These are phyloP conservation scores for Caenorhabditis briggsae DNA, from an alignment of 1,140 invertebrate genomes.

Conservation along the genomic window DNA sequence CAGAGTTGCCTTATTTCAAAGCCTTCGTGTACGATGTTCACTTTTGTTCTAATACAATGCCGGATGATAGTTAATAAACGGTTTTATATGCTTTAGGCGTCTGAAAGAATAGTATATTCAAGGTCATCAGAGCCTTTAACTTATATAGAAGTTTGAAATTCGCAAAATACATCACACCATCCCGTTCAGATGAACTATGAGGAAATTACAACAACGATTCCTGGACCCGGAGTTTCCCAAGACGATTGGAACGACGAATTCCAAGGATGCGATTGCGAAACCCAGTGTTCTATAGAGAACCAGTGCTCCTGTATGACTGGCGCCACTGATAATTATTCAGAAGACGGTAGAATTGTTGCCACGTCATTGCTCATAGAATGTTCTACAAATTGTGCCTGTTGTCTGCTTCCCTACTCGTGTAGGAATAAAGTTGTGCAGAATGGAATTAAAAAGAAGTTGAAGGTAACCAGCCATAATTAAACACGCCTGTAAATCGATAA, in stretches of 20 bases:
- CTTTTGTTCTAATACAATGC: neutral
- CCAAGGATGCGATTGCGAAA: constrained; percentile 66
- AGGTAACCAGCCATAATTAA: too few species aligned
- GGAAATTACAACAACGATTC: constrained; percentile 63
- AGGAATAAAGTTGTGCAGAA: constrained; percentile 42
- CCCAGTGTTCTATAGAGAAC: constrained; percentile 60
- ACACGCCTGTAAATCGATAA: too few species aligned
- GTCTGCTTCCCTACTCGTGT: neutral
- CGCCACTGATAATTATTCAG: neutral
- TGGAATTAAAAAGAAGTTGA: constrained; percentile 21
- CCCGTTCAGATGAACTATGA: constrained; percentile 66
- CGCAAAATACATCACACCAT: too few species aligned
- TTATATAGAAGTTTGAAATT: too few species aligned
- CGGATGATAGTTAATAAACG: constrained; percentile 37
- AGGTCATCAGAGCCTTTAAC: too few species aligned
- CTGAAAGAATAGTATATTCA: too few species aligned
- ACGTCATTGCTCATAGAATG: constrained; percentile 20
- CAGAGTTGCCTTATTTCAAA: neutral
- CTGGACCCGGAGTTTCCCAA: constrained; percentile 60
- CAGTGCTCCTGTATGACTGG: constrained; percentile 60
- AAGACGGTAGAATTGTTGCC: neutral
- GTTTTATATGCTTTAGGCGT: neutral
- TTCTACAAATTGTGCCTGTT: neutral
- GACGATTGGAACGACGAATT: constrained; percentile 57
- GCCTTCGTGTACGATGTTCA: constrained; percentile 24